Conservation (phyloP, 2,797 vertebrate genomes). For the Austrolebias charrua region DNA sequence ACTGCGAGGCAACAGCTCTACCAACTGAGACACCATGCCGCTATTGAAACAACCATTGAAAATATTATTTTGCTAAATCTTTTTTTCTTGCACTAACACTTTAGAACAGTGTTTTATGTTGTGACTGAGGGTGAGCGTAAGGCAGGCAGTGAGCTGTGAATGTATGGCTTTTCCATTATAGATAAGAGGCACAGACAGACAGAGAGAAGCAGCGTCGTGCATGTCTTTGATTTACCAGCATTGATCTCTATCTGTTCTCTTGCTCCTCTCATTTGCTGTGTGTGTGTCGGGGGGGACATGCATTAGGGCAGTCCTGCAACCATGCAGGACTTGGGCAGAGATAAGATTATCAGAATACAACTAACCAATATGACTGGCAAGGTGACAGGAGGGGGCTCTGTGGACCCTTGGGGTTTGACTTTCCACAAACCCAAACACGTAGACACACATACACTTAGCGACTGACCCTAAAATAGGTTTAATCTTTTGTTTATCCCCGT, state of each 20-base stretch:
- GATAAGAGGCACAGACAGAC: slow-evolving; percentile 73
- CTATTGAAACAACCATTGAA: not conserved
- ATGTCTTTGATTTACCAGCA: slow-evolving; percentile 78
- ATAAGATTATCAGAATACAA: slow-evolving; percentile 78
- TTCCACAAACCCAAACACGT: slow-evolving; percentile 33
- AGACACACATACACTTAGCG: slow-evolving; percentile 27
- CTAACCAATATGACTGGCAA: slow-evolving; percentile 78
- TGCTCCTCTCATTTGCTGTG: slow-evolving; percentile 67
- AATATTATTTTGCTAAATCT: slow-evolving; percentile 11
- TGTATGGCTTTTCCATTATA: slow-evolving; percentile 78
- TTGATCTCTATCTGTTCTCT: slow-evolving; percentile 72
- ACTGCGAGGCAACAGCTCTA: too few species aligned
- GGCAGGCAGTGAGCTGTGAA: slow-evolving; percentile 64
- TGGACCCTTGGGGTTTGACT: slow-evolving; percentile 47
- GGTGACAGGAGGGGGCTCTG: slow-evolving; percentile 67
- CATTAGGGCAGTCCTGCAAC: slow-evolving; percentile 59
- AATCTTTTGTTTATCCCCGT: slow-evolving; percentile 74
- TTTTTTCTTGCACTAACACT: slow-evolving; percentile 27
- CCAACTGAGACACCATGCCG: too few species aligned
- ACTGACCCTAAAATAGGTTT: slow-evolving; percentile 69
- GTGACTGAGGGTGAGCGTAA: slow-evolving; percentile 69
- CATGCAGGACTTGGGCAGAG: slow-evolving; percentile 70
- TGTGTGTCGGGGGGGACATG: slow-evolving; percentile 28
- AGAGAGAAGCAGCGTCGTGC: slow-evolving; percentile 69
- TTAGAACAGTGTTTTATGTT: slow-evolving; percentile 63